phyloP scores from a whole-genome alignment of 2,888 invertebrate genomes.

The Cepaea hortensis region DNA sequence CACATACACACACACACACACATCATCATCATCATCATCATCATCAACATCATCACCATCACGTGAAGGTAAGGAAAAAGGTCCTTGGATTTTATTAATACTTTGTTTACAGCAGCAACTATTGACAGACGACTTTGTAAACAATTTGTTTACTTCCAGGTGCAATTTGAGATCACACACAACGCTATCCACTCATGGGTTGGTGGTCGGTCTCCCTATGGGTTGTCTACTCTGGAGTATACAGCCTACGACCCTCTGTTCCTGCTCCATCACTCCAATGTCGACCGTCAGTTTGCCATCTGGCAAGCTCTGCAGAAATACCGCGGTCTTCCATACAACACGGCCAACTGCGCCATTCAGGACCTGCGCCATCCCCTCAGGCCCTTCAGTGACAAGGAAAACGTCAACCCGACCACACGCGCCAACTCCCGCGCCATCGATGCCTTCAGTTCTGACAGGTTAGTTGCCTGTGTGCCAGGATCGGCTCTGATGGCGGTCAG shows the following conservation, averaged over 20 bases:
- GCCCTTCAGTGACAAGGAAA: constrained; percentile 46
- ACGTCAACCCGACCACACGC: constrained; percentile 25
- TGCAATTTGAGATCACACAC: constrained; percentile 47
- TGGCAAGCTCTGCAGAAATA: constrained; percentile 53
- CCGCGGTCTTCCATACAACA: constrained; percentile 48
- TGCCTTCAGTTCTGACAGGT: constrained; percentile 51
- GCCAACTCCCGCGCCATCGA: constrained; percentile 47
- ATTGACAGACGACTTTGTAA: too few relatives aligned
- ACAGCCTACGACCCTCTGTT: constrained; percentile 55
- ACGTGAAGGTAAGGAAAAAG: too few relatives aligned
- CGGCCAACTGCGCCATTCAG: constrained; percentile 49
- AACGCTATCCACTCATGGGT: constrained; percentile 30
- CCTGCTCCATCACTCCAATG: constrained; percentile 54
- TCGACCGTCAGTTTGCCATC: constrained; percentile 49
- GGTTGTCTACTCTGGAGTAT: constrained; percentile 47
- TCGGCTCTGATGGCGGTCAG: too few relatives aligned
- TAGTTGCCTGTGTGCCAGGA: too few relatives aligned
- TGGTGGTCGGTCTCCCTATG: constrained; percentile 6
- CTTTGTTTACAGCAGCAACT: too few relatives aligned
- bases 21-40: too few relatives aligned
- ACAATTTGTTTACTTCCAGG: background rate
- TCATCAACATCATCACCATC: too few relatives aligned
- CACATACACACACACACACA: too few relatives aligned
- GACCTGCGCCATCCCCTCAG: constrained; percentile 39
- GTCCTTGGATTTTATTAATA: too few relatives aligned